Evolutionary conservation across 2,888 invertebrate genomes (phyloP), one percentile per base, ranked within the genome.

Genomic region (Dermolepida albohirtum): DNA sequence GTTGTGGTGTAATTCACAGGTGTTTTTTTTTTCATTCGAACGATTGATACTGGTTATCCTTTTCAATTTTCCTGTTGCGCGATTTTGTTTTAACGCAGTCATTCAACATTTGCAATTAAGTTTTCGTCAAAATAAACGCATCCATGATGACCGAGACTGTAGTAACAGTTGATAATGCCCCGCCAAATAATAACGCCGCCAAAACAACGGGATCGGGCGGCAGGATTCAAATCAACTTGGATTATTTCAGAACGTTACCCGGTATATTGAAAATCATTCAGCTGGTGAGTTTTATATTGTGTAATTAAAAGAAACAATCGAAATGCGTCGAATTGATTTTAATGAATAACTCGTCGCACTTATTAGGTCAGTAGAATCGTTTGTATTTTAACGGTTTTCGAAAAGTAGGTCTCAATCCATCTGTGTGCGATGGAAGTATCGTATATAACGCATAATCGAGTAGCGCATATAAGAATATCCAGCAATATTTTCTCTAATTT

Each of bases 111-210:
- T 1, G 17, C 2, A 12, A 16, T 49, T 22, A 29, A 34, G 34
- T 34, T 63, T 62, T 34, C 12, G 52, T 40, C n/a, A 10, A n/a
- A 34, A n/a, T 17, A 64, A 44, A 40, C 12, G 51, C 41, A 43
- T 71, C 70, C 72, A 92, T 91, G 90, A 93, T 93, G 89, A 91
- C 92, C 82, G 93, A 93, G 87, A 92, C 92, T 79, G 92, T 92
- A 79, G 91, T 93, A 78, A 92, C 89, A 78, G 90, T 92, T 83
- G 91, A 92, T 81, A 71, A 63, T 59, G 89, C 89, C 81, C 84
- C 90, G 85, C 85, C 89, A 84, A 82, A 82, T 78, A 83, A 82
- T 74, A 85, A 84, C 72, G 82, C 83, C 68, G 80, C 81, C 66
- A 79, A 79, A 57, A 77, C 79, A 64, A 76, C 34, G 6, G 34